Percentiles rank a stretch among this genome's conserved stretches.
phyloP scores from a whole-genome alignment of 2,113 vertebrate species.

The Bos indicus region DNA sequence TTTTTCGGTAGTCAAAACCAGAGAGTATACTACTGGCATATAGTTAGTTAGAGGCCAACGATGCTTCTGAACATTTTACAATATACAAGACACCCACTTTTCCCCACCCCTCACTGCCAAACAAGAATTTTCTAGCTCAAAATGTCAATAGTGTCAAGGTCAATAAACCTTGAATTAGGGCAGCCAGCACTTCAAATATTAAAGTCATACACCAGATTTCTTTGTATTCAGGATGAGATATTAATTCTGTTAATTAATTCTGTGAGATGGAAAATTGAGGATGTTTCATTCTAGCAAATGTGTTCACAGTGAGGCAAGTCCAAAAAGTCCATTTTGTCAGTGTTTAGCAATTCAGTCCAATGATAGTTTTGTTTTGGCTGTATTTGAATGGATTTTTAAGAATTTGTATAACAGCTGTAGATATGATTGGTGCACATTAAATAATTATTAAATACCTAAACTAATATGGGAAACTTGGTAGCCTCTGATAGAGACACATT shows the following conservation, averaged over 20 bases:
- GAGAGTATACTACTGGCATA: background rate
- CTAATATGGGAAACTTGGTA: slow-evolving; percentile 11
- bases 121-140: background rate
- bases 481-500: background rate
- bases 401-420: background rate
- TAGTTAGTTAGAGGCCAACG: background rate
- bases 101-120: background rate
- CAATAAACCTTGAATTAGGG: background rate
- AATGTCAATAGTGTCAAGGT: background rate
- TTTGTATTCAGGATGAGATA: background rate
- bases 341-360: background rate
- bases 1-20: background rate
- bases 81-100: background rate
- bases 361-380: background rate
- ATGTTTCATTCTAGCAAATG: background rate
- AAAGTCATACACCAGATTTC: background rate
- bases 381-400: background rate
- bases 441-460: slow-evolving; percentile 1
- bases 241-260: background rate
- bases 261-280: background rate
- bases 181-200: background rate
- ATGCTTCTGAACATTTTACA: slow-evolving; percentile 1
- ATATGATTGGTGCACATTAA: background rate
- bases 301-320: background rate
- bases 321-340: background rate